These are phyloP conservation scores for Chloromyia formosa DNA, from an alignment of 2,888 invertebrate genomes.

Conservation along the genomic window DNA sequence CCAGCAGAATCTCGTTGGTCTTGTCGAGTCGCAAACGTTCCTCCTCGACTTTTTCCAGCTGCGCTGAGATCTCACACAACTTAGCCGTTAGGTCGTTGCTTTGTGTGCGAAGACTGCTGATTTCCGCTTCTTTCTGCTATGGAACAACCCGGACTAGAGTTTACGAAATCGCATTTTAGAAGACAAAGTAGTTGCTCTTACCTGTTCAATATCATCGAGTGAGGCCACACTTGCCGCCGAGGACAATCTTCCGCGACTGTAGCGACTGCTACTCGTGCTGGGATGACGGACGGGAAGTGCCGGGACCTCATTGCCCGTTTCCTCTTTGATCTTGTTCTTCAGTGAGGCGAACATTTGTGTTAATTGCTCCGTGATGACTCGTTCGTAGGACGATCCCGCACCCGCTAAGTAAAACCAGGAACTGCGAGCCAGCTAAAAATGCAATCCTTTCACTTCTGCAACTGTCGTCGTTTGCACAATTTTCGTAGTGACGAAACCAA, in stretches of 20 bases:
- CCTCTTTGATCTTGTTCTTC: constrained; percentile 89
- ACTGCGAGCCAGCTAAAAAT: neutral
- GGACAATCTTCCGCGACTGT: constrained; percentile 57
- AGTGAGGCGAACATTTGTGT: constrained; percentile 82
- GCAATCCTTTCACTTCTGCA: neutral
- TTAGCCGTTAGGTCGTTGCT: constrained; percentile 59
- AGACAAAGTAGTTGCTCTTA: constrained; percentile 44
- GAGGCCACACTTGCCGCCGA: constrained; percentile 60
- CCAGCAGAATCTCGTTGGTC: constrained; percentile 68
- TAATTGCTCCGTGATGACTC: constrained; percentile 31
- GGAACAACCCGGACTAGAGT: neutral
- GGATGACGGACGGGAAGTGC: constrained; percentile 37
- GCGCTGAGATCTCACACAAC: constrained; percentile 55
- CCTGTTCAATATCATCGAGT: constrained; percentile 57
- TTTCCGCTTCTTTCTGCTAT: constrained; percentile 55
- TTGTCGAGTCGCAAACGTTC: constrained; percentile 69
- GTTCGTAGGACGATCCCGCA: too few species aligned
- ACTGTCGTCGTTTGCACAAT: constrained; percentile 14
- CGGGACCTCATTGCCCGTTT: constrained; percentile 83
- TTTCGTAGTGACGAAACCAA: constrained; percentile 38
- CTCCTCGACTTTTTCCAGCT: constrained; percentile 62
- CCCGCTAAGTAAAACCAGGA: neutral
- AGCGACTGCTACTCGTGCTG: constrained; percentile 22
- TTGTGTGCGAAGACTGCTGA: constrained; percentile 58
- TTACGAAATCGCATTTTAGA: neutral